These are phyloP conservation scores for Tetraneura akinire DNA, from an alignment of 1,140 invertebrate species.

Conservation along the genomic window DNA sequence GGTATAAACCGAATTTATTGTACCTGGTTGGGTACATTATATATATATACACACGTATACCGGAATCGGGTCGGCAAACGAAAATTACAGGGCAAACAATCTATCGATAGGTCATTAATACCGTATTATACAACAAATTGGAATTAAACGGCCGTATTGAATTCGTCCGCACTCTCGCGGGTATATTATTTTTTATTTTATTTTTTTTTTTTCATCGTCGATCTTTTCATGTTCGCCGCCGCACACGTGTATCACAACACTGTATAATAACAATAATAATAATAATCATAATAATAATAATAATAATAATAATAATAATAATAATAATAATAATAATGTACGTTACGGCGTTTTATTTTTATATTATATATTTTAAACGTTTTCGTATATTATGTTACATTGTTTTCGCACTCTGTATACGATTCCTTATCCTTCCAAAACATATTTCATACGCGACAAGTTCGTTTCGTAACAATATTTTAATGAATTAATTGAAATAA, in stretches of 20 bases:
- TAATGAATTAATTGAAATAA: too few species aligned
- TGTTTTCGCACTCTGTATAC: too few species aligned
- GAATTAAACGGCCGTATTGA: conserved; percentile 45
- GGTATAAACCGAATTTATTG: not conserved
- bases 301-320: not conserved
- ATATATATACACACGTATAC: not conserved
- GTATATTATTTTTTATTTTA: conserved; percentile 7
- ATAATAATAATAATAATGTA: not conserved
- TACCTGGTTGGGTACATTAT: not conserved
- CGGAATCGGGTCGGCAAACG: conserved; percentile 27
- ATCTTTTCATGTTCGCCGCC: conserved; percentile 23
- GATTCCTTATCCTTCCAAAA: too few species aligned
- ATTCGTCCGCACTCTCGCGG: conserved; percentile 37
- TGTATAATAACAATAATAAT: not conserved
- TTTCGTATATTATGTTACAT: too few species aligned
- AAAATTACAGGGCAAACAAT: conserved; percentile 47
- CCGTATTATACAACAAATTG: conserved; percentile 39
- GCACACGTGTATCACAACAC: conserved; percentile 25
- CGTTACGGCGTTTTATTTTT: too few species aligned
- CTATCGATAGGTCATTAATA: conserved; percentile 49
- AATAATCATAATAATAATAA: not conserved
- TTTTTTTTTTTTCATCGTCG: not conserved
- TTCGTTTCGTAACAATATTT: too few species aligned
- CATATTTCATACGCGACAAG: too few species aligned
- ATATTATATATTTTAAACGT: too few species aligned